These are phyloP conservation scores for Anastatus disparis DNA, from an alignment of 1,140 invertebrate species.

Conservation along the genomic window DNA sequence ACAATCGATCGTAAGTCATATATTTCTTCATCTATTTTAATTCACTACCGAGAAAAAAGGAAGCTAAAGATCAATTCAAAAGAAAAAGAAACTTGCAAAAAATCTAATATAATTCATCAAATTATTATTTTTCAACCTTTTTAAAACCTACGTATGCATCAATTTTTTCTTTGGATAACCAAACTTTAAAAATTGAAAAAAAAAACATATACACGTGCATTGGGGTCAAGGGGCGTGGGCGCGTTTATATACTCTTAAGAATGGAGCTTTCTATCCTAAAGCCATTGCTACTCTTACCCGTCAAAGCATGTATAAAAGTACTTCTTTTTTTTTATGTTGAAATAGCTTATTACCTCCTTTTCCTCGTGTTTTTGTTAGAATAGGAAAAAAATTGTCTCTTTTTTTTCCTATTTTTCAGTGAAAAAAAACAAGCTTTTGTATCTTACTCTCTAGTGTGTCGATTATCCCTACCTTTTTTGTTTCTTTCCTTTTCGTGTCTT, in stretches of 20 bases:
- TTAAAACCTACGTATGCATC: too few species aligned
- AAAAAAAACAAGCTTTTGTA: neutral
- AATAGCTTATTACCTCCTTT: conserved; percentile 9
- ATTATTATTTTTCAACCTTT: too few species aligned
- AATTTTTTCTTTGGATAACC: too few species aligned
- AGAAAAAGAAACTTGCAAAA: too few species aligned
- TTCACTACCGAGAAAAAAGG: too few species aligned
- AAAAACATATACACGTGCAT: neutral
- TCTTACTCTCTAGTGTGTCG: too few species aligned
- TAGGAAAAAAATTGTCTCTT: conserved; percentile 12
- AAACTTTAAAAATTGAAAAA: too few species aligned
- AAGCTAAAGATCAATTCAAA: too few species aligned
- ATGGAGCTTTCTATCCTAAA: neutral
- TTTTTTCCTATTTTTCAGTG: neutral
- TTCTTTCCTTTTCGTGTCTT: too few species aligned
- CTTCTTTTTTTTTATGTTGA: neutral
- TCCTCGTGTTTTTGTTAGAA: neutral
- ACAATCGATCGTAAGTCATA: too few species aligned
- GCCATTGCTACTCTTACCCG: neutral
- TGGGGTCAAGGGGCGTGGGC: conserved; percentile 34
- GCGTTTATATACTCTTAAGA: neutral
- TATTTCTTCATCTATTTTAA: too few species aligned
- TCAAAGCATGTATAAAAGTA: conserved; percentile 16
- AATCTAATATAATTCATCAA: too few species aligned
- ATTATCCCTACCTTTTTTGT: neutral